Evolutionary conservation across 2,888 invertebrate genomes (phyloP), one percentile per base, ranked within the genome.

Genomic region (Spodoptera exigua): DNA sequence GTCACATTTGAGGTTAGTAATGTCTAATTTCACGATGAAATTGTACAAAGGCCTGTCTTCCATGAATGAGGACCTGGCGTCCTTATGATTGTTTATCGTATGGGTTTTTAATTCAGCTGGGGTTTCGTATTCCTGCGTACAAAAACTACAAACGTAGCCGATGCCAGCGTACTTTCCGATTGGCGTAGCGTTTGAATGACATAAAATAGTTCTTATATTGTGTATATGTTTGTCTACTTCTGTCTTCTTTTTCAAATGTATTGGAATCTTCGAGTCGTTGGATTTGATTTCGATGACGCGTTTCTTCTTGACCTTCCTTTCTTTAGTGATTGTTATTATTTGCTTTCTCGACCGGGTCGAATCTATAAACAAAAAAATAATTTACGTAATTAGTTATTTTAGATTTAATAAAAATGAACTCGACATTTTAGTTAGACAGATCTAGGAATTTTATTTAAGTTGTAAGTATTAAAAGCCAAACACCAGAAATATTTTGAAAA

Each of bases 131-230:
- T 88, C 82, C n/a, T 82, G 67, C 0, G 77, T 47, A 53, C 92
- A 92, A 59, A 89, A 92, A 2, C 86, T 81, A 63, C 92, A 92
- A 0, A 81, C 66, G 60, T 86, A 92, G 0, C 88, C 89, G 0
- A 84, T 81, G 0, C 88, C 87, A 0, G 81, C 83, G 12, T 84
- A 81, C 40, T 84, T 81, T 13, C 85, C 81, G 4, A 92, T 89
- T 0, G 92, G 92, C 0, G 92, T 92, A 0, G 92, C 92, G 44
- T 91, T 92, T 0, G 92, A 87, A 55, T 82, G 74, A 2, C 78
- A 61, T 3, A 91, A 60, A 54, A 91, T 85, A 32, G 84, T 83
- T 41, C 79, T 76, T 0, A 91, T 80, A 55, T 91, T 91, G 16
- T 81, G 78, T 9, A 83, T 82, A 39, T 89, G 89, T 46, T 81